phyloP scores from a whole-genome alignment of 2,797 vertebrate species.

The Alectoris magna region DNA sequence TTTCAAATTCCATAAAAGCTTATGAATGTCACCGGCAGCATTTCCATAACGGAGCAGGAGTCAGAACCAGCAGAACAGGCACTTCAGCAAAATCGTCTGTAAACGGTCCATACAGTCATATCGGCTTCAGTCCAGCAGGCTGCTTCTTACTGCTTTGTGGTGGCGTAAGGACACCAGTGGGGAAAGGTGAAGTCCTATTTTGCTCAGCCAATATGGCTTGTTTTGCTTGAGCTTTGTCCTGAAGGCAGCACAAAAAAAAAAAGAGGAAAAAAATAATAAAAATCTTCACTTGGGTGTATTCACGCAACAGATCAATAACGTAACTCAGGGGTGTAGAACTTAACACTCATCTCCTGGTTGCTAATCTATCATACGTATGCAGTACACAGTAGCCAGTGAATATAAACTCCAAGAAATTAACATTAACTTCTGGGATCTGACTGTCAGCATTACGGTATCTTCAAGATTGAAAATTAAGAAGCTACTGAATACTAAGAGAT shows the following conservation, averaged over 20 bases:
- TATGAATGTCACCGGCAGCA: slow-evolving; percentile 57
- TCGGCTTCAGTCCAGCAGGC: slow-evolving; percentile 40
- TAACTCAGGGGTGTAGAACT: neutral
- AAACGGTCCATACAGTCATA: slow-evolving; percentile 47
- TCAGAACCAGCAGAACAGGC: slow-evolving; percentile 62
- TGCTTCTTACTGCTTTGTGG: slow-evolving; percentile 93
- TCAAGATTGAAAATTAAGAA: neutral
- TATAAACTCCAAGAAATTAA: neutral
- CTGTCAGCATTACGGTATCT: neutral
- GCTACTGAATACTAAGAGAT: neutral
- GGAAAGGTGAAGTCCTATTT: slow-evolving; percentile 83
- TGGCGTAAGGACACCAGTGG: slow-evolving; percentile 90
- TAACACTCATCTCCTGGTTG: too few relatives aligned
- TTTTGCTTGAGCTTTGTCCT: slow-evolving; percentile 90
- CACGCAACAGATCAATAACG: neutral
- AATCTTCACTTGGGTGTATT: neutral
- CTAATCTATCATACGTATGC: neutral
- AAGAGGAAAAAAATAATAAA: neutral
- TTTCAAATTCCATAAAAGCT: slow-evolving; percentile 62
- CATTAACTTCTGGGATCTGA: neutral
- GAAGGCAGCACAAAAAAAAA: slow-evolving; percentile 9
- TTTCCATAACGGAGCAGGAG: slow-evolving; percentile 28
- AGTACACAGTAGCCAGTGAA: neutral
- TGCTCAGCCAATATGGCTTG: slow-evolving; percentile 83
- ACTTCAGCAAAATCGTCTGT: slow-evolving; percentile 49